Conservation (phyloP, 2,113 vertebrate genomes). For the Gambusia holbrooki region DNA sequence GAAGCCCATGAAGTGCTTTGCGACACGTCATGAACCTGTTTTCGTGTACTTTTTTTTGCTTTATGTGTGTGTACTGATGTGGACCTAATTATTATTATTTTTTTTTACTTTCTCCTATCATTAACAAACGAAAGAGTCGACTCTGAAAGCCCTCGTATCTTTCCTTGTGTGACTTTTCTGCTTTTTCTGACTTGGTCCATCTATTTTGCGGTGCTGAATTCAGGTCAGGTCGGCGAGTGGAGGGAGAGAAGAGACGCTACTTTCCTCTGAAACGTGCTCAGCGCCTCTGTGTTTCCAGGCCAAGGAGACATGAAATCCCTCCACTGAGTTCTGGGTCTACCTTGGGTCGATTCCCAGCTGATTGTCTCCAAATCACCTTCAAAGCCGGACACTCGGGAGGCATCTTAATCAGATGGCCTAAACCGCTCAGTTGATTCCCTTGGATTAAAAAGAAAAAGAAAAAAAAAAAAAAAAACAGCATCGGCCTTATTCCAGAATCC, state of each 20-base stretch:
- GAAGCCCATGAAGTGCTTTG: too few relatives aligned
- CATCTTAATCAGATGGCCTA: not conserved
- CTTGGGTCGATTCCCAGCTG: not conserved
- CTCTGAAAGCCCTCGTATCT: not conserved
- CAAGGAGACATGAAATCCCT: conserved; percentile 1
- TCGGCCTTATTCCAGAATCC: not conserved
- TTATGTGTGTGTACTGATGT: too few relatives aligned
- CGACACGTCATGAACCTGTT: too few relatives aligned
- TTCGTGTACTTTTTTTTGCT: too few relatives aligned
- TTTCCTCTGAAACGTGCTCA: not conserved
- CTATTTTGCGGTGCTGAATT: not conserved
- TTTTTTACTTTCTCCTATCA: not conserved
- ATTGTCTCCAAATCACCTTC: conserved; percentile 5
- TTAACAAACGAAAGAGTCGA: not conserved
- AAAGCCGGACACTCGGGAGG: not conserved
- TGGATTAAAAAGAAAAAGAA: not conserved
- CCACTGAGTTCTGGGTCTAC: conserved; percentile 3
- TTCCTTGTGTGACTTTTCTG: not conserved
- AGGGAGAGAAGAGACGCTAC: not conserved
- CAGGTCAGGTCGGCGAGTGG: conserved; percentile 1
- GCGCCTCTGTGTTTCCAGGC: not conserved
- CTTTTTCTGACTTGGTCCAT: not conserved
- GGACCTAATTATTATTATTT: too few relatives aligned
- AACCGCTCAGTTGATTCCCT: not conserved
- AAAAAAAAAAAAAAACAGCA: not conserved